Base-by-base conservation (phyloP, 2,797 vertebrate genomes). In the Pitangus sulphuratus region DNA sequence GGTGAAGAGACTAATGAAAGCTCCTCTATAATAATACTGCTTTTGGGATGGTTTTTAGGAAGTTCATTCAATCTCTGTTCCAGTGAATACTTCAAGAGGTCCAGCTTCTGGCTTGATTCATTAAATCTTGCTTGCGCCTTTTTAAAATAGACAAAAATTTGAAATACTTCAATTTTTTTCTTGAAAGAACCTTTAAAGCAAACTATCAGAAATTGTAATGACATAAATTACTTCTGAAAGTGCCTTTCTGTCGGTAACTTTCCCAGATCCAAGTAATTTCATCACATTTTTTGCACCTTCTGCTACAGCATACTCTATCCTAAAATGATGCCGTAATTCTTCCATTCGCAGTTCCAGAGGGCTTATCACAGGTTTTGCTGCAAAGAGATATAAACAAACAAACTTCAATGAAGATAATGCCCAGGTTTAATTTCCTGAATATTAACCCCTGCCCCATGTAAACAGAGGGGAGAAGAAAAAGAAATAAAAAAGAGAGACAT, bases 261-360 rank as follows among this genome's bases (percentile, higher is more conserved):
- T 99, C 95, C 99, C 99, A 53, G 99, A 98, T 92, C 99, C 99
- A 96, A 99, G 98, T 84, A 99, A 98, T 96, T 99, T 99, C 99
- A 99, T 99, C 96, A 99, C 99, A 89, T 99, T 99, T 98, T 99
- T 99, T 97, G 99, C 99, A 96, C 99, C 99, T 97, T 99, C 99
- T 20, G 99, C 99, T 87, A 99, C 99, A 66, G 99, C 99, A 56
- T 99, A 99, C 93, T 99, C 99, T 98, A 99, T 99, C 97, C 98
- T 99, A 97, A 99, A 99, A 91, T 99, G 99, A 97, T 99, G 99
- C 95, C 99, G 98, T 94, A 99, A 96, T 98, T 99, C 99, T 98
- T 99, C 99, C 98, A 99, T 99, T 89, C 99, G 98, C 85, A 99
- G 98, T 96, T 99, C 99, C 97, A 99, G 98, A 48, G 99, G 99